Evolutionary conservation across 1,140 invertebrate species (phyloP).

Genomic region (Magallana ariakensis): DNA sequence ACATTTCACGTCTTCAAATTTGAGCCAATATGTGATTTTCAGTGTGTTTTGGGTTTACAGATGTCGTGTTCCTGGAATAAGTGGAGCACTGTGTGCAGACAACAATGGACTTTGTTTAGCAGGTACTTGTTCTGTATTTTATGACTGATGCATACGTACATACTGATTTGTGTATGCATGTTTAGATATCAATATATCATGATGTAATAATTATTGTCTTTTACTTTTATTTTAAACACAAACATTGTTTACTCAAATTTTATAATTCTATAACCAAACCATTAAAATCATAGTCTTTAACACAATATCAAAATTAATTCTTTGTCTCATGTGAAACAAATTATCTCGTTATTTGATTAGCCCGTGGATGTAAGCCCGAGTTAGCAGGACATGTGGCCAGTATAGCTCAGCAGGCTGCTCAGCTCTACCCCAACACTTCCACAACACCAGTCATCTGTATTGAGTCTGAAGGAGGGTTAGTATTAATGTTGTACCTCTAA

Average conservation of each 20-base stretch:
- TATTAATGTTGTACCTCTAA: neutral
- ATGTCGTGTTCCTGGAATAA: slow-evolving; percentile 65
- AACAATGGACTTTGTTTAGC: slow-evolving; percentile 66
- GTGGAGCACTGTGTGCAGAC: slow-evolving; percentile 68
- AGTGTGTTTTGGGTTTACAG: slow-evolving; percentile 56
- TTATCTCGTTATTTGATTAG: neutral
- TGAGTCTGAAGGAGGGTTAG: slow-evolving; percentile 67
- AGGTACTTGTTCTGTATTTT: slow-evolving; percentile 46
- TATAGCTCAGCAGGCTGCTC: slow-evolving; percentile 62
- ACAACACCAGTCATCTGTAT: slow-evolving; percentile 65
- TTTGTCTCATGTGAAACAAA: no score
- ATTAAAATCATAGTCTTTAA: no score
- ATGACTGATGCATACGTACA: no score
- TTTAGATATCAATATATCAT: no score
- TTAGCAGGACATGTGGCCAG: slow-evolving; percentile 61
- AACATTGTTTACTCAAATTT: no score
- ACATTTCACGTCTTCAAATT: no score
- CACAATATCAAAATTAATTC: no score
- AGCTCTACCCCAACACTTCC: slow-evolving; percentile 53
- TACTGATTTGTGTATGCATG: no score
- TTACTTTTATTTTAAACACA: no score
- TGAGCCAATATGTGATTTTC: neutral
- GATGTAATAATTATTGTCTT: no score
- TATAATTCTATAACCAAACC: no score
- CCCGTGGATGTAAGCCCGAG: slow-evolving; percentile 34